Evolutionary conservation across 2,113 vertebrate genomes (phyloP).

Genomic region (Arothron firmamentum): DNA sequence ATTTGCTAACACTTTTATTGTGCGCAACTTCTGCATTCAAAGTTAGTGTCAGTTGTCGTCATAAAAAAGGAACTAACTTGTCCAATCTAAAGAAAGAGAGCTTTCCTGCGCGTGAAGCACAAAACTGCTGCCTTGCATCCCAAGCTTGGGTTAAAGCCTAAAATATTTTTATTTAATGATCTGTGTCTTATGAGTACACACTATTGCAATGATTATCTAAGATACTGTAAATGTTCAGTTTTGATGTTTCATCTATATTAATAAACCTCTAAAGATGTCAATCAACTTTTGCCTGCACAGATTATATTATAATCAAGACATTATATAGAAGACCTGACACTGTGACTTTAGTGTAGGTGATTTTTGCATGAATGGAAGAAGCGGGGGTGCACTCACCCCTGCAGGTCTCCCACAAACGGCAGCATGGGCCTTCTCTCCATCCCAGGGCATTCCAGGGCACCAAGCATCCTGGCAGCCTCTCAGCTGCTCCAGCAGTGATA

Average conservation of each 20-base stretch:
- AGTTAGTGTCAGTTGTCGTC: constrained; percentile 5
- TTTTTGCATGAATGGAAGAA: neutral
- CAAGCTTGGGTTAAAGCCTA: too few relatives aligned
- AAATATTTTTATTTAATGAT: too few relatives aligned
- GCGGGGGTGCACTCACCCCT: constrained; percentile 71
- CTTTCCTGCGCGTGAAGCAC: too few relatives aligned
- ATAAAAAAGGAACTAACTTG: constrained; percentile 45
- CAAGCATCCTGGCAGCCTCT: constrained; percentile 73
- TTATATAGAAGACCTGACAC: too few relatives aligned
- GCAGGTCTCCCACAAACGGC: constrained; percentile 68
- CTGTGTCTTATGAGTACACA: too few relatives aligned
- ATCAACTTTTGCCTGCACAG: neutral
- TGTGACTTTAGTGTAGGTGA: neutral
- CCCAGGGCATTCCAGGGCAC: constrained; percentile 65
- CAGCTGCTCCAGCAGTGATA: constrained; percentile 68
- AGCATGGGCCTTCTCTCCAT: constrained; percentile 54
- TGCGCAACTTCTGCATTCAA: constrained; percentile 56
- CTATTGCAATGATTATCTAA: too few relatives aligned
- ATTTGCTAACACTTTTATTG: constrained; percentile 17
- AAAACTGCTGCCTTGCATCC: neutral
- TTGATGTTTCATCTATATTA: too few relatives aligned
- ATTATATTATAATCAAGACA: neutral
- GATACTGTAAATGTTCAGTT: too few relatives aligned
- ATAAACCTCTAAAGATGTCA: too few relatives aligned
- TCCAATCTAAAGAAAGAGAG: too few relatives aligned